Conservation (phyloP, 2,888 invertebrate species). For the Lochmaea capreae region DNA sequence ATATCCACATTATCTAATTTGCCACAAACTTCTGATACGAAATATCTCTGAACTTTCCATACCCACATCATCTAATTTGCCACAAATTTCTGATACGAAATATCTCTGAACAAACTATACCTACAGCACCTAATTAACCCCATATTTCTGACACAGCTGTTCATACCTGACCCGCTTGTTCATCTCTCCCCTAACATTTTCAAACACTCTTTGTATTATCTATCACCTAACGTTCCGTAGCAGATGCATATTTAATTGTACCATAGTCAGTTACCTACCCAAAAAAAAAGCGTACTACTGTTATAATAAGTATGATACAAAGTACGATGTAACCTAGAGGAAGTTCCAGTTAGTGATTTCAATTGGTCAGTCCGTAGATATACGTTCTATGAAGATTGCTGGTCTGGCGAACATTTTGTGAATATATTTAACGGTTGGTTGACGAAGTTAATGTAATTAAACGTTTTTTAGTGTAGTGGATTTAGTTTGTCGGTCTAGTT, state of each 20-base stretch:
- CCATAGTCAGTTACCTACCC: neutral
- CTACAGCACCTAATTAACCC: too few species aligned
- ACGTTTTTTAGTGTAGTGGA: neutral
- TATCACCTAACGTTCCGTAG: conserved; percentile 5
- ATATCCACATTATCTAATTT: too few species aligned
- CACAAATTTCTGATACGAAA: too few species aligned
- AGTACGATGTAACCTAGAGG: conserved; percentile 12
- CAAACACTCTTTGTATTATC: neutral
- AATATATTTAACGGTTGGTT: neutral
- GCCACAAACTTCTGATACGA: too few species aligned
- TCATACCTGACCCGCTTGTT: conserved; percentile 4
- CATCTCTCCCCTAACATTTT: conserved; percentile 16
- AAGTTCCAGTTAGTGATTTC: conserved; percentile 9
- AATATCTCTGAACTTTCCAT: too few species aligned
- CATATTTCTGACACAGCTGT: conserved; percentile 1
- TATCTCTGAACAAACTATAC: too few species aligned
- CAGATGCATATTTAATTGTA: conserved; percentile 19
- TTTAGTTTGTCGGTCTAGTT: neutral
- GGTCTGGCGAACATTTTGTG: neutral
- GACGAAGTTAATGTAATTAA: neutral
- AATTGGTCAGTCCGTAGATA: neutral
- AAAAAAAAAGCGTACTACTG: conserved; percentile 16
- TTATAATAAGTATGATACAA: conserved; percentile 12
- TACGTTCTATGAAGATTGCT: neutral
- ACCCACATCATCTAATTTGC: too few species aligned